A percentile compares a stretch with the other conserved stretches of the same genome.
These are phyloP conservation scores for Neria commutata DNA, from an alignment of 2,888 invertebrate genomes.

Conservation along the genomic window DNA sequence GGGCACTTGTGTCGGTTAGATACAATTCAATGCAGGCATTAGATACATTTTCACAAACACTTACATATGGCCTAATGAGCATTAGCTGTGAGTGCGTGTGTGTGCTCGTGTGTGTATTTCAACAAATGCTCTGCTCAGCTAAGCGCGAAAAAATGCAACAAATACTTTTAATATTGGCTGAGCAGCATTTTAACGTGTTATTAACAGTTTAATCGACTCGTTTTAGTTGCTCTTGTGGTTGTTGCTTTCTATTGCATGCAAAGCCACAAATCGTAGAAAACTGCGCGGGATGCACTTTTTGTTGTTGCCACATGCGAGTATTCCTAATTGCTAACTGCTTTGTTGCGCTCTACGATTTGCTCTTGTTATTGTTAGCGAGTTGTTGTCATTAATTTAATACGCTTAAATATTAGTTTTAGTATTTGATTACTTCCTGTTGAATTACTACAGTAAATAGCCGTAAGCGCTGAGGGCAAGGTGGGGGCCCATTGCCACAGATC, in stretches of 20 bases:
- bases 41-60: constrained; percentile 4
- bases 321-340: no score
- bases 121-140: constrained; percentile 9
- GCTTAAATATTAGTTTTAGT: not conserved
- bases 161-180: constrained; percentile 12
- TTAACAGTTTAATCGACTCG: constrained; percentile 34
- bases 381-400: not conserved
- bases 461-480: no score
- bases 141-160: constrained; percentile 17
- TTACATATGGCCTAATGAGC: not conserved
- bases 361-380: constrained; percentile 9
- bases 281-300: constrained; percentile 17
- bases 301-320: no score
- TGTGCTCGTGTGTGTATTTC: not conserved
- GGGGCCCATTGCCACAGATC: no score
- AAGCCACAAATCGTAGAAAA: constrained; percentile 5
- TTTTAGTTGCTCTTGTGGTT: constrained; percentile 19
- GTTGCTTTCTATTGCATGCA: no score
- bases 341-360: constrained; percentile 9
- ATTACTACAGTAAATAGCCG: no score
- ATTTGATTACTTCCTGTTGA: not conserved
- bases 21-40: no score
- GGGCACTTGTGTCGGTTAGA: not conserved
- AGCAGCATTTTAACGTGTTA: constrained; percentile 33
- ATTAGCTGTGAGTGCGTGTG: not conserved